Evolutionary conservation across 2,888 invertebrate genomes (phyloP), one percentile per base, ranked within the genome.

Genomic region (Aphodius sticticus): DNA sequence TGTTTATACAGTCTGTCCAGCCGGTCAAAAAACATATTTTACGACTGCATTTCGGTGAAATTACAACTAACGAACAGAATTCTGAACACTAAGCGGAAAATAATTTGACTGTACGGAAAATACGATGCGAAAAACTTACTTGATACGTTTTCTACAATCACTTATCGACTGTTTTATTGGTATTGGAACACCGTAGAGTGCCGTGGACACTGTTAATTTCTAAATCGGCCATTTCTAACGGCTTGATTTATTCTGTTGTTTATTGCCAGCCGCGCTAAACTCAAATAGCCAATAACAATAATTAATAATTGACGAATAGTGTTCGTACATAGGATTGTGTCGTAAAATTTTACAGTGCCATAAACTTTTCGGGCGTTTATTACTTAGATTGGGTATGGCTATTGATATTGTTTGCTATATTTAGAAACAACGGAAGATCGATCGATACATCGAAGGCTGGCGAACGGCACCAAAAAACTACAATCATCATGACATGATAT

Each of bases 241-340:
- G 53, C 12, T 53, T 53, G 53, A 53, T 53, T 53, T 53, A 53
- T 53, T 53, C 53, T 9, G 53, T 53, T 53, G 53, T 53, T 53
- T 53, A 53, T 53, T 53, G 53, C 53, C 53, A 1, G 53, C 9
- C 7, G 53, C 7, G 53, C 53, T 53, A 53, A 53, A 53, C 53
- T 53, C 53, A 53, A 53, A 53, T 53, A 53, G 53, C 53, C 53
- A 53, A 53, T 53, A 53, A 53, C 53, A 53, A 53, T 53, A 53
- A 53, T 53, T 53, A 53, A 53, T 53, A 53, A 53, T 53, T 53
- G 53, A 53, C 53, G 53, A 53, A 53, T 53, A 53, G 53, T 53
- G 53, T 53, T 53, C 53, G 53, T 53, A 53, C 53, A 53, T 53
- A 53, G 53, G 12, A 53, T 53, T 53, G 53, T 53, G 53, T 53